Conservation (phyloP, 2,797 vertebrate genomes). For the Tarsius wallacei region DNA sequence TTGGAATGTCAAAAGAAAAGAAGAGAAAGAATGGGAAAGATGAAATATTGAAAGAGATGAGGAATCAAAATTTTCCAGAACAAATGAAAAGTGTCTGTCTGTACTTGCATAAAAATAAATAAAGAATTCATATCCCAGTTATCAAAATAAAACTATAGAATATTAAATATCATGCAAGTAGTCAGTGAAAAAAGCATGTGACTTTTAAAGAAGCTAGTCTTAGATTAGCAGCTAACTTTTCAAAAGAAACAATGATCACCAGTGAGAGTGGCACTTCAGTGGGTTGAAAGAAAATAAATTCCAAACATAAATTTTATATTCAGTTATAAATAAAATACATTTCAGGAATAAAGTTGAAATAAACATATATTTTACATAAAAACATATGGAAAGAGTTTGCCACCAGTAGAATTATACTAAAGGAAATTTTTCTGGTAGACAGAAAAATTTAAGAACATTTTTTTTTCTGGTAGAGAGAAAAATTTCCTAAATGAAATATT, state of each 20-base stretch:
- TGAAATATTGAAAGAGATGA: background rate
- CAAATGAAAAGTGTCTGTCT: background rate
- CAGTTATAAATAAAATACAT: background rate
- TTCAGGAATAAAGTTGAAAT: background rate
- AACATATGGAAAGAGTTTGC: background rate
- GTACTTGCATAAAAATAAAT: background rate
- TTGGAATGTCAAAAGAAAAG: background rate
- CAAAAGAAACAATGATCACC: background rate
- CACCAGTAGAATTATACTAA: background rate
- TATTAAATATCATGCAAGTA: background rate
- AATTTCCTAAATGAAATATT: background rate
- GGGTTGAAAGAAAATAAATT: background rate
- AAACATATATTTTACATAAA: slow-evolving; percentile 26
- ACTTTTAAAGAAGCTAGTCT: background rate
- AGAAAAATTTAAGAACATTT: background rate
- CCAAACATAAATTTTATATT: background rate
- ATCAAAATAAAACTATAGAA: slow-evolving; percentile 4
- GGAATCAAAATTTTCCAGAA: slow-evolving; percentile 1
- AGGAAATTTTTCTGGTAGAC: background rate
- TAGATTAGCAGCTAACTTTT: background rate
- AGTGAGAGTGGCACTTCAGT: background rate
- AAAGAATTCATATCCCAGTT: background rate
- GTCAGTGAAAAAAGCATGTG: background rate
- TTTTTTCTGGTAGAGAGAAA: background rate
- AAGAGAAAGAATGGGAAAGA: background rate